Evolutionary conservation across 2,888 invertebrate genomes (phyloP), one percentile per base, ranked within the genome.

Genomic region (Lasioglossum malachurum): DNA sequence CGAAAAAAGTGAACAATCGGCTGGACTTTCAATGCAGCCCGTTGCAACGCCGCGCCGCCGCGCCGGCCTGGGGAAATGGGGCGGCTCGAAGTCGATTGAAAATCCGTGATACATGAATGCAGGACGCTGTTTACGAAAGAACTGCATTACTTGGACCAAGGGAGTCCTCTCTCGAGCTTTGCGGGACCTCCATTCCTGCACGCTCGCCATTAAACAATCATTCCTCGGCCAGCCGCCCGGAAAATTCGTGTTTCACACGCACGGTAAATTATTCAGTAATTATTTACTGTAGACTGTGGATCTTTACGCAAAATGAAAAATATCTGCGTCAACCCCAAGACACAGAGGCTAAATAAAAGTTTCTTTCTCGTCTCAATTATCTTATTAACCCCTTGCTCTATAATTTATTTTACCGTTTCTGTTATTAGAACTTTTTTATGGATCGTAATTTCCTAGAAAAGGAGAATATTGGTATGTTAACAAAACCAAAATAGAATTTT

Each of bases 201-300:
- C 2, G n/a, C 19, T 19, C 4, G n/a, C n/a, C 10, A 19, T 74
- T 46, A 75, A 75, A 57, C 35, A 31, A 71, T 75, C 67, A 27
- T 80, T 44, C n/a, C 16, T 44, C 67, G n/a, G 2, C 16, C n/a
- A 2, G 27, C 2, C 10, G 4, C 4, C 41, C 31, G n/a, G 16
- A 31, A 69, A 46, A 57, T 75, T n/a, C 44, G 44, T 38, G 38
- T 71, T 44, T 31, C 57, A 46, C 53, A 67, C 67, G 64, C 10
- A 57, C 35, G n/a, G n/a, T 75, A 27, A 46, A 75, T 83, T 83
- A 83, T 74, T 41, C 41, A 41, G 41, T 41, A 41, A 41, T 41
- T 12, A 41, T 10, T 41, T 41, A 12, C 41, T 12, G 41, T 41
- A 41, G 41, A 41, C 41, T 10, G 41, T 12, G 41, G 10, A 10